A percentile compares a stretch with the other conserved stretches of the same genome.
These are phyloP conservation scores for Lamprotornis superbus DNA, from an alignment of 2,113 vertebrate species.

Conservation along the genomic window DNA sequence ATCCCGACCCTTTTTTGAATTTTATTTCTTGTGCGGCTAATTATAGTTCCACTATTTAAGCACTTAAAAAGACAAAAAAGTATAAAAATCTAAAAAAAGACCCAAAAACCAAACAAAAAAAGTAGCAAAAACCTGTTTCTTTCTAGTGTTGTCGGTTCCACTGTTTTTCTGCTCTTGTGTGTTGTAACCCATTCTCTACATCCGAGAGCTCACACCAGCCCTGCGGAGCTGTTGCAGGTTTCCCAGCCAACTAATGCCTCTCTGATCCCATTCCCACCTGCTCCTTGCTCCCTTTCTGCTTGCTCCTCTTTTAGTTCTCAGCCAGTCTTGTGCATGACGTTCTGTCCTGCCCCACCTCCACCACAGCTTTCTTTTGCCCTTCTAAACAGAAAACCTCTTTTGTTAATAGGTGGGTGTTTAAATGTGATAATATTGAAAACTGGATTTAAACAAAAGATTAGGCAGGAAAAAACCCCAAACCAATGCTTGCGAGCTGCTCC, in stretches of 20 bases:
- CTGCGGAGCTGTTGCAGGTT: background rate
- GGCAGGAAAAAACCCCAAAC: background rate
- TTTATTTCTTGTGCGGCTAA: conserved; percentile 72
- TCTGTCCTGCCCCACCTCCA: conserved; percentile 29
- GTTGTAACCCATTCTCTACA: conserved; percentile 37
- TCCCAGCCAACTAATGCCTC: background rate
- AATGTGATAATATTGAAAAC: conserved; percentile 14
- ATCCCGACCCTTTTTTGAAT: conserved; percentile 19
- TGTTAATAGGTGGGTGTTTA: conserved; percentile 46
- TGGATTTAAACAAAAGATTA: conserved; percentile 19
- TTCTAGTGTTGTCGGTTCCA: conserved; percentile 67
- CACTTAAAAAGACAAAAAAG: conserved; percentile 75
- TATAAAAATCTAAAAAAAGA: conserved; percentile 68
- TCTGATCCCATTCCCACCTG: background rate
- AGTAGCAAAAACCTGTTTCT: conserved; percentile 71
- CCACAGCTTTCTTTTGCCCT: background rate
- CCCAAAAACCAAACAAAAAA: conserved; percentile 73
- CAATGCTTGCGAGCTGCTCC: background rate
- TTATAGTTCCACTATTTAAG: conserved; percentile 76
- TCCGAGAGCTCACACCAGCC: conserved; percentile 5
- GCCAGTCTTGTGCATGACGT: conserved; percentile 43
- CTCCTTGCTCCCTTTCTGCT: background rate
- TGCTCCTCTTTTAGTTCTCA: conserved; percentile 38
- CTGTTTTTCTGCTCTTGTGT: conserved; percentile 71
- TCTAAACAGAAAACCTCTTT: background rate